Percentiles rank a stretch among this genome's conserved stretches.
Conservation (phyloP, 92 coral and sea anemone genomes). For the Porites lobata region DNA sequence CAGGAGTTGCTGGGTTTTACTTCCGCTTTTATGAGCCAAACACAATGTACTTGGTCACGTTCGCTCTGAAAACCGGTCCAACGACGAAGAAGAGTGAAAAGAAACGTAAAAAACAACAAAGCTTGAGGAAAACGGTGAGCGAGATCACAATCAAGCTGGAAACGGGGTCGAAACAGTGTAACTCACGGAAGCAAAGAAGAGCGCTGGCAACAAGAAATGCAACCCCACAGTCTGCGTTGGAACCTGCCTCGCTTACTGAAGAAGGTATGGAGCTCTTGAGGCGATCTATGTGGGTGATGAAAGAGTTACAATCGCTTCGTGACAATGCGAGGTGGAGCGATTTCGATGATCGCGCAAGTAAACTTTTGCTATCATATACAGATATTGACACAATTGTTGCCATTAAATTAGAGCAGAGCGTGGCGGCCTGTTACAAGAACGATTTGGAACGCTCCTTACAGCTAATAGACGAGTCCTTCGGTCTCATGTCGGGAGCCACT, state of each 20-base stretch:
- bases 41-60: conserved; percentile 31
- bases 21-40: conserved; percentile 57
- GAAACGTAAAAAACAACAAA: neutral
- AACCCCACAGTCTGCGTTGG: neutral
- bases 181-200: neutral
- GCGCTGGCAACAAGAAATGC: neutral
- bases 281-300: conserved; percentile 67
- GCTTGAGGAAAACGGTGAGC: conserved; percentile 20
- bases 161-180: conserved; percentile 20
- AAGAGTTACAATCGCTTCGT: conserved; percentile 64
- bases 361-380: conserved; percentile 28
- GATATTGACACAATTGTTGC: conserved; percentile 64
- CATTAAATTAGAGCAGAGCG: conserved; percentile 68
- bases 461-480: conserved; percentile 47
- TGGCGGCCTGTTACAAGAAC: conserved; percentile 70
- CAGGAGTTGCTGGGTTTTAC: conserved; percentile 34
- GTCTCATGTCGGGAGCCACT: conserved; percentile 24
- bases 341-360: conserved; percentile 28
- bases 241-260: conserved; percentile 41
- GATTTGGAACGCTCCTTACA: conserved; percentile 45
- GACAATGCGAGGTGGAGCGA: conserved; percentile 77
- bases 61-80: conserved; percentile 28
- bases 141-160: conserved; percentile 31
- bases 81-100: conserved; percentile 23
- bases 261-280: conserved; percentile 12